Conservation (phyloP, 2,113 vertebrate genomes). For the Saguinus imperator region DNA sequence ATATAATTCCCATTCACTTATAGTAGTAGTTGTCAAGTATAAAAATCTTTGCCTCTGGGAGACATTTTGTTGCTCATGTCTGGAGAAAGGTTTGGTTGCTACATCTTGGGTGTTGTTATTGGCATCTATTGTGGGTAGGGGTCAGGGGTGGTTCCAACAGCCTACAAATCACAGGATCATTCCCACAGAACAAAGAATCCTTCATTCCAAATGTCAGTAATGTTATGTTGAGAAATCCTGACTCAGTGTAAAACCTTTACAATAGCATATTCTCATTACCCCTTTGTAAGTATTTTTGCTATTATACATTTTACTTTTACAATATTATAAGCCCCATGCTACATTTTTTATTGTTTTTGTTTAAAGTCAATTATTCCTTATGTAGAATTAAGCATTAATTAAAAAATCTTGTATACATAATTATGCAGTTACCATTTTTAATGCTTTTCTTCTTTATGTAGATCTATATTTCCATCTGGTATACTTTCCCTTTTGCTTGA, state of each 20-base stretch:
- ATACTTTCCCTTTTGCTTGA: background rate
- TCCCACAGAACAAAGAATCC: background rate
- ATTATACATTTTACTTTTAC: background rate
- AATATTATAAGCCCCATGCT: background rate
- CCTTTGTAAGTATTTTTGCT: background rate
- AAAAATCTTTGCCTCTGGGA: background rate
- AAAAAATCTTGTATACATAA: background rate
- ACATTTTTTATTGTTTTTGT: background rate
- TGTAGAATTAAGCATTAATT: background rate
- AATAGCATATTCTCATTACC: background rate
- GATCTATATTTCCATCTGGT: background rate
- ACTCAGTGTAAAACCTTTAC: background rate
- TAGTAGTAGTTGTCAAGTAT: background rate
- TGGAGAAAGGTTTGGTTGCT: background rate
- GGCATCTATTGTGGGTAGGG: background rate
- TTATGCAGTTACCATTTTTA: background rate
- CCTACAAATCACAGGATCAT: background rate
- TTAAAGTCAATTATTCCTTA: background rate
- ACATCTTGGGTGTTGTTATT: background rate
- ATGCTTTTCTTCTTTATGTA: background rate
- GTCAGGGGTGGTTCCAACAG: background rate
- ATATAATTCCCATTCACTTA: background rate
- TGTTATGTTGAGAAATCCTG: background rate
- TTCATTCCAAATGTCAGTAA: background rate
- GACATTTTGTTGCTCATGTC: background rate